phyloP scores from a whole-genome alignment of 2,888 invertebrate genomes.

The Toxonevra muliebris region DNA sequence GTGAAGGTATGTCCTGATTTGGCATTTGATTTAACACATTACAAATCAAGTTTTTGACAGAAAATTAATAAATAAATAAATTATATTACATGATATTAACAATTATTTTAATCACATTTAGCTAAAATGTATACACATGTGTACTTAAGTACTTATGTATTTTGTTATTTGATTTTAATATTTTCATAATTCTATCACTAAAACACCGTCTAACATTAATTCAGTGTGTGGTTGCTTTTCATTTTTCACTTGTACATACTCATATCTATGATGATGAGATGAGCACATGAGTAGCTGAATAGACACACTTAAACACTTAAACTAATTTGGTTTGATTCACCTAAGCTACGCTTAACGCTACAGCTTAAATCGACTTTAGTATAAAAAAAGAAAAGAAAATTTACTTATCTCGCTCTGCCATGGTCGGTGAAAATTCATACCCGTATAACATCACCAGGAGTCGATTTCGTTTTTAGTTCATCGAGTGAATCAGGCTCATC shows the following conservation, averaged over 20 bases:
- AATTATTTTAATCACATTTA: slow-evolving; percentile 6
- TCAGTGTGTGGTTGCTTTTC: not conserved
- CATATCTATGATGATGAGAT: too few species aligned
- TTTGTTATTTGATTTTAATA: not conserved
- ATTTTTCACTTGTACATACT: not conserved
- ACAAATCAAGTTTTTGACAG: too few species aligned
- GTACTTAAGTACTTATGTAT: too few species aligned
- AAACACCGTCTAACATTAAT: not conserved
- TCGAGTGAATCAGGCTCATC: slow-evolving; percentile 41
- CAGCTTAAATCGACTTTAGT: not conserved
- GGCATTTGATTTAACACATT: too few species aligned
- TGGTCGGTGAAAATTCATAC: slow-evolving; percentile 49
- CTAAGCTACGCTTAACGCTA: slow-evolving; percentile 6
- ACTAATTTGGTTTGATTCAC: slow-evolving; percentile 17
- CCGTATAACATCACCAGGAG: slow-evolving; percentile 64
- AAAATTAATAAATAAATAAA: too few species aligned
- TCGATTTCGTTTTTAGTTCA: slow-evolving; percentile 56
- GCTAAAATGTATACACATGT: not conserved
- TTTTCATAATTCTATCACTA: not conserved
- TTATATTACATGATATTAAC: too few species aligned
- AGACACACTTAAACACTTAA: not conserved
- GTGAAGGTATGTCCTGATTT: too few species aligned
- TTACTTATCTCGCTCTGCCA: not conserved
- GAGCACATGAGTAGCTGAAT: too few species aligned
- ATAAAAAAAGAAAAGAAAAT: slow-evolving; percentile 5